Conservation (phyloP, 2,888 invertebrate species). For the Drosophila conformis region DNA sequence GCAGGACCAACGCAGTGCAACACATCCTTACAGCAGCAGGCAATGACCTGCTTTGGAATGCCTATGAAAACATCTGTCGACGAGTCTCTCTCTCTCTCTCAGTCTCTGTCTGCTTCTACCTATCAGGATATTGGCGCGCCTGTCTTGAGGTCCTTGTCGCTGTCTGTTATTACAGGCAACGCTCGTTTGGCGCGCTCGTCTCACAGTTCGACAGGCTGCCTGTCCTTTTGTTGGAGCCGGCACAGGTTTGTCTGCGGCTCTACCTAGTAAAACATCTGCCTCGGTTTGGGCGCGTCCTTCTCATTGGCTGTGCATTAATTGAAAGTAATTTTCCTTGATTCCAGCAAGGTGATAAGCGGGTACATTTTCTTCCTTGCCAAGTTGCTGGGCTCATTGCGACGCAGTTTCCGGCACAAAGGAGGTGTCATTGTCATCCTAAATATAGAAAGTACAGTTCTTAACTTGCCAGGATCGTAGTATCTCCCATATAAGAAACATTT, state of each 20-base stretch:
- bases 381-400: slow-evolving; percentile 38
- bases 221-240: slow-evolving; percentile 51
- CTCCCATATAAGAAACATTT: background rate
- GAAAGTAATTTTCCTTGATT: slow-evolving; percentile 70
- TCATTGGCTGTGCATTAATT: slow-evolving; percentile 63
- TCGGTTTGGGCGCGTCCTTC: slow-evolving; percentile 52
- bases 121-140: slow-evolving; percentile 58
- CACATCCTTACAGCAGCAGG: slow-evolving; percentile 66
- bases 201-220: slow-evolving; percentile 41
- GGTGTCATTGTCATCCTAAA: slow-evolving; percentile 12
- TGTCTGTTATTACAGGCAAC: slow-evolving; percentile 61
- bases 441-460: slow-evolving; percentile 39
- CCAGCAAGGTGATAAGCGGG: slow-evolving; percentile 58
- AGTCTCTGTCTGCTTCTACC: slow-evolving; percentile 8
- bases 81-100: background rate
- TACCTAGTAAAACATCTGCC: slow-evolving; percentile 66
- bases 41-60: slow-evolving; percentile 74
- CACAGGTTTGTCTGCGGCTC: slow-evolving; percentile 61
- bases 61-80: slow-evolving; percentile 66
- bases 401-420: slow-evolving; percentile 53
- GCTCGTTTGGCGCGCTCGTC: slow-evolving; percentile 60
- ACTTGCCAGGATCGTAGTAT: background rate
- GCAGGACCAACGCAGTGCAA: slow-evolving; percentile 67
- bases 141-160: slow-evolving; percentile 24
- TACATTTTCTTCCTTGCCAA: slow-evolving; percentile 33